phyloP scores from a whole-genome alignment of 2,113 vertebrate genomes.

The Elgaria multicarinata region DNA sequence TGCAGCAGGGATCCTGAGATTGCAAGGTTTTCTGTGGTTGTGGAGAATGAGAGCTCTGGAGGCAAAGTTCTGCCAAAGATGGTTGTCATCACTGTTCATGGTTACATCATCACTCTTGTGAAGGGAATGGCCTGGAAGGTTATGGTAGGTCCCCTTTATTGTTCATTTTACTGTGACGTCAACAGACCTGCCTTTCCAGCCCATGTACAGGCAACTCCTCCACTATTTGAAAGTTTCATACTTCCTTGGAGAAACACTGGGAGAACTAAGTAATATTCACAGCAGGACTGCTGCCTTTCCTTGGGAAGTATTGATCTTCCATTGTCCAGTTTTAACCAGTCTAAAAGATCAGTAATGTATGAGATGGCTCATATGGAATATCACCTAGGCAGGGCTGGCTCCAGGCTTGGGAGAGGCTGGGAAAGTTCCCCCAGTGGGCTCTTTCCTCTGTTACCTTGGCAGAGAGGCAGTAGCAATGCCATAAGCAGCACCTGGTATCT shows the following conservation, averaged over 20 bases:
- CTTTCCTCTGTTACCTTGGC: background rate
- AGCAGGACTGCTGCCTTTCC: background rate
- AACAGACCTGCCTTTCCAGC: background rate
- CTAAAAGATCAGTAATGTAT: background rate
- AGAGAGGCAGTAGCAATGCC: background rate
- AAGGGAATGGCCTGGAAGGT: background rate
- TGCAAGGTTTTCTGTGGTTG: slow-evolving; percentile 10
- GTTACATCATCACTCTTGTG: background rate
- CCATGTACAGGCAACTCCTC: background rate
- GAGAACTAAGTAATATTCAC: too few relatives aligned
- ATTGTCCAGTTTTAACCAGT: background rate
- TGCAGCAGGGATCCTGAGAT: background rate
- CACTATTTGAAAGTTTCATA: too few relatives aligned
- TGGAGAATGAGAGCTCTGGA: background rate
- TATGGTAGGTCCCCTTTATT: slow-evolving; percentile 5
- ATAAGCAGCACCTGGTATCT: background rate
- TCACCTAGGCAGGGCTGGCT: too few relatives aligned
- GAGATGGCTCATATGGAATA: background rate
- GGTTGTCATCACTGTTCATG: background rate
- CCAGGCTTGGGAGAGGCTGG: background rate
- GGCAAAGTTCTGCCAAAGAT: background rate
- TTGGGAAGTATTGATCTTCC: background rate
- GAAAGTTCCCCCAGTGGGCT: background rate
- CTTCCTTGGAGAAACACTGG: background rate
- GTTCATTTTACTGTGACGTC: rapidly evolving